A percentile compares a stretch with the other conserved stretches of the same genome.
phyloP scores from a whole-genome alignment of 2,888 invertebrate species.

The Drosophila limbata region DNA sequence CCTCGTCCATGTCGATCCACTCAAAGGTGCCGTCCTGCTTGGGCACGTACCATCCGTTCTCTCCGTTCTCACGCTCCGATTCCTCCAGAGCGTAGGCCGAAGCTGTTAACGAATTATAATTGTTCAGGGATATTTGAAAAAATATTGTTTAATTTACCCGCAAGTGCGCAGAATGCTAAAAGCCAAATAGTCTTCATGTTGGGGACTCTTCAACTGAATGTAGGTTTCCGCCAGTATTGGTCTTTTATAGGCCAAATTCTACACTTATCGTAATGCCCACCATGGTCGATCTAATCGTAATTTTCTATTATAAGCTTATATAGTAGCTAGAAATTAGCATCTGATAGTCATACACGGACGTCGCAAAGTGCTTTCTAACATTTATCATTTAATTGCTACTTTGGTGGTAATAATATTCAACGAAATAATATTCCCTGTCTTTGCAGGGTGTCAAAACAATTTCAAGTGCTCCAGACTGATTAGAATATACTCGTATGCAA shows the following conservation, averaged over 20 bases:
- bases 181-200: slow-evolving; percentile 56
- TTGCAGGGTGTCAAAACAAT: slow-evolving; percentile 33
- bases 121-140: background rate
- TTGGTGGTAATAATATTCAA: background rate
- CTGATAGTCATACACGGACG: slow-evolving; percentile 29
- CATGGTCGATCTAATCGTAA: slow-evolving; percentile 32
- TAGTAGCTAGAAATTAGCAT: slow-evolving; percentile 35
- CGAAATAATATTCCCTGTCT: slow-evolving; percentile 15
- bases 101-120: slow-evolving; percentile 19
- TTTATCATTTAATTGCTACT: slow-evolving; percentile 48
- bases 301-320: slow-evolving; percentile 11
- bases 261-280: slow-evolving; percentile 12
- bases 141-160: slow-evolving; percentile 28
- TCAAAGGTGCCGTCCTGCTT: slow-evolving; percentile 61
- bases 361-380: slow-evolving; percentile 11
- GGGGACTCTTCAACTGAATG: slow-evolving; percentile 32
- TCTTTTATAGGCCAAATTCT: slow-evolving; percentile 50
- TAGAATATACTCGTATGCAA: slow-evolving; percentile 41
- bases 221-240: background rate
- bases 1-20: slow-evolving; percentile 68
- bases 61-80: slow-evolving; percentile 64
- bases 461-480: slow-evolving; percentile 42
- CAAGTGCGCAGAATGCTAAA: slow-evolving; percentile 51
- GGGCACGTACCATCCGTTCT: slow-evolving; percentile 76
- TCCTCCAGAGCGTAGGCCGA: slow-evolving; percentile 57